phyloP scores from a whole-genome alignment of 2,113 vertebrate species.

The Nannobrachium achirus region DNA sequence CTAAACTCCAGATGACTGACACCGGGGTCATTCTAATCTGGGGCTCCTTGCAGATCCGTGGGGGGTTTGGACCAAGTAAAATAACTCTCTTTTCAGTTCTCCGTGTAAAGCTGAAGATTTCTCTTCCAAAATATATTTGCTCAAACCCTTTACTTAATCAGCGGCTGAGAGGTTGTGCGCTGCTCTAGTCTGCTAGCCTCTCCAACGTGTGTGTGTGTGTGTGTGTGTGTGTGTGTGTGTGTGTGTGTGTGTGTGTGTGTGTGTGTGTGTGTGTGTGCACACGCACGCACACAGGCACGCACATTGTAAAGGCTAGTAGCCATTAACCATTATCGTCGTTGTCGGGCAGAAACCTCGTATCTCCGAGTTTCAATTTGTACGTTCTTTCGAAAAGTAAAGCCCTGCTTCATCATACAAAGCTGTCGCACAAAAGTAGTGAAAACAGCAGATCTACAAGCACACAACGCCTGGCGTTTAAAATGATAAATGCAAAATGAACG shows the following conservation, averaged over 20 bases:
- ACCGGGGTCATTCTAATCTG: conserved; percentile 75
- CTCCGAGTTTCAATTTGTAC: no score
- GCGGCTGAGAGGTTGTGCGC: conserved; percentile 62
- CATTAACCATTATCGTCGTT: no score
- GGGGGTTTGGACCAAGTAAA: conserved; percentile 54
- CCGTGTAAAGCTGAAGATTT: conserved; percentile 59
- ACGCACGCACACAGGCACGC: conserved; percentile 38
- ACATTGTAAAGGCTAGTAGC: no score
- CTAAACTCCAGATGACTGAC: conserved; percentile 78
- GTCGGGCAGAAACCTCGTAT: no score
- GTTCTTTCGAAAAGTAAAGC: no score
- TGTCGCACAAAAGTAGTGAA: no score
- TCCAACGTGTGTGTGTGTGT: conserved; percentile 31
- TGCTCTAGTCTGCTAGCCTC: conserved; percentile 34
- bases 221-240: conserved; percentile 5
- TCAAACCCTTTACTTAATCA: conserved; percentile 71
- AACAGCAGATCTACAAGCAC: no score
- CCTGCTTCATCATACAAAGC: no score
- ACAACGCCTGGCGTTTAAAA: no score
- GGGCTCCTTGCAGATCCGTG: conserved; percentile 68
- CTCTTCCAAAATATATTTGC: conserved; percentile 74
- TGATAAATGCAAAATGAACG: no score
- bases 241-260: conserved; percentile 13
- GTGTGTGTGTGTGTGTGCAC: conserved; percentile 53
- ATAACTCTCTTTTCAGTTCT: conserved; percentile 55